Evolutionary conservation across 2,113 vertebrate species (phyloP).

Genomic region (Loxodonta africana): DNA sequence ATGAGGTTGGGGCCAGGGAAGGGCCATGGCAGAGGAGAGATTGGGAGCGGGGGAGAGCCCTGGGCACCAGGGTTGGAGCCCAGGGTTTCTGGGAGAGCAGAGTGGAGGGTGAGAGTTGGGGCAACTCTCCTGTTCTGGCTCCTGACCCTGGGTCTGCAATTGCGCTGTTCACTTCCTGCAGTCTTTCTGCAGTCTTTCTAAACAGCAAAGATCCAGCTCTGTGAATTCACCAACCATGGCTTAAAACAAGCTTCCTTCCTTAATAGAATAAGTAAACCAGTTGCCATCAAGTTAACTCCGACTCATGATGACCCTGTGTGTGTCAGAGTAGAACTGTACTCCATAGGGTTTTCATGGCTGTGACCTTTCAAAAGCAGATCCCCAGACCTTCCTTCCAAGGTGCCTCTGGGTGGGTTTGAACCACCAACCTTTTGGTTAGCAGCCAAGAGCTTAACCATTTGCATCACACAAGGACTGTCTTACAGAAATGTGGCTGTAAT

Average conservation of each 20-base stretch:
- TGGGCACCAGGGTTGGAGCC: background rate
- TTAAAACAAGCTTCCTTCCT: background rate
- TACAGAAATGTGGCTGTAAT: background rate
- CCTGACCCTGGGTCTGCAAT: rapidly evolving
- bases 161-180: rapidly evolving
- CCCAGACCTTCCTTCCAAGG: background rate
- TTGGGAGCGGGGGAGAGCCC: background rate
- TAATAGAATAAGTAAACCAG: background rate
- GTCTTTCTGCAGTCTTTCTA: background rate
- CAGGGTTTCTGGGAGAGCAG: rapidly evolving
- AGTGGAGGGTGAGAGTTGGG: background rate
- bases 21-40: background rate
- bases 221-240: background rate
- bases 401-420: background rate
- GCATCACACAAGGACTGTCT: background rate
- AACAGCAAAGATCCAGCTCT: background rate
- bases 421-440: no score
- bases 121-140: rapidly evolving
- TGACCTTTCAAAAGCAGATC: background rate
- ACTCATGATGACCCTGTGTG: background rate
- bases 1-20: background rate
- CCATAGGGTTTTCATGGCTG: background rate
- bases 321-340: background rate
- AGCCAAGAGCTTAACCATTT: no score
- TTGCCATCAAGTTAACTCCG: background rate